These are phyloP conservation scores for Enoplosus armatus DNA, from an alignment of 2,797 vertebrate genomes.

Conservation along the genomic window DNA sequence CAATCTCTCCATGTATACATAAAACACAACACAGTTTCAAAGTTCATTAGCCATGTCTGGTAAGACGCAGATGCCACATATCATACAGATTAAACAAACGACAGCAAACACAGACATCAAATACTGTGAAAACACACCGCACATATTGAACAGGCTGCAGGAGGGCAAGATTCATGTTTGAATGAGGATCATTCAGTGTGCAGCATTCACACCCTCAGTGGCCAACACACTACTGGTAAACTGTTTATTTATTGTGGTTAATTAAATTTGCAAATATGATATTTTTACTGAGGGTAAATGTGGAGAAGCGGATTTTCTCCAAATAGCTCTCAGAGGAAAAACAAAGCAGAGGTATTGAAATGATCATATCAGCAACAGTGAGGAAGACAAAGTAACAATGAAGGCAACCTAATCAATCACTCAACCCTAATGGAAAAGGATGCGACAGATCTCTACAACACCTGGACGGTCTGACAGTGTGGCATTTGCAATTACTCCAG, in stretches of 20 bases:
- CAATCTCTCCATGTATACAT: constrained; percentile 34
- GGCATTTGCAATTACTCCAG: constrained; percentile 55
- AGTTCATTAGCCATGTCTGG: constrained; percentile 67
- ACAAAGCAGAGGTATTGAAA: constrained; percentile 20
- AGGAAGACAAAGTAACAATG: constrained; percentile 27
- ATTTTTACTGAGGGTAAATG: constrained; percentile 24
- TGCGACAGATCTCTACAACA: constrained; percentile 59
- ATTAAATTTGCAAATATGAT: constrained; percentile 45
- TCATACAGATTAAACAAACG: constrained; percentile 46
- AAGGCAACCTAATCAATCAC: constrained; percentile 54
- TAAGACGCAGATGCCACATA: constrained; percentile 42
- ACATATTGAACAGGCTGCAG: constrained; percentile 40
- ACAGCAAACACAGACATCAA: constrained; percentile 61
- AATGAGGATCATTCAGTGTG: constrained; percentile 14
- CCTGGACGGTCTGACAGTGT: constrained; percentile 60
- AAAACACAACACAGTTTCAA: constrained; percentile 56
- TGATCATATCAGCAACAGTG: constrained; percentile 31
- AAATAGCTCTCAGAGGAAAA: not conserved
- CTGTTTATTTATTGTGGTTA: constrained; percentile 20
- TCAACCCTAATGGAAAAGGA: constrained; percentile 60
- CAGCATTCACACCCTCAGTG: constrained; percentile 1
- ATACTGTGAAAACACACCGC: not conserved
- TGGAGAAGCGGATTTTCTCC: constrained; percentile 2
- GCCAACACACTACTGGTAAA: not conserved
- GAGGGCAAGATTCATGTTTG: not conserved